phyloP scores from a whole-genome alignment of 2,113 vertebrate genomes.

The Potamarius usumacintae region DNA sequence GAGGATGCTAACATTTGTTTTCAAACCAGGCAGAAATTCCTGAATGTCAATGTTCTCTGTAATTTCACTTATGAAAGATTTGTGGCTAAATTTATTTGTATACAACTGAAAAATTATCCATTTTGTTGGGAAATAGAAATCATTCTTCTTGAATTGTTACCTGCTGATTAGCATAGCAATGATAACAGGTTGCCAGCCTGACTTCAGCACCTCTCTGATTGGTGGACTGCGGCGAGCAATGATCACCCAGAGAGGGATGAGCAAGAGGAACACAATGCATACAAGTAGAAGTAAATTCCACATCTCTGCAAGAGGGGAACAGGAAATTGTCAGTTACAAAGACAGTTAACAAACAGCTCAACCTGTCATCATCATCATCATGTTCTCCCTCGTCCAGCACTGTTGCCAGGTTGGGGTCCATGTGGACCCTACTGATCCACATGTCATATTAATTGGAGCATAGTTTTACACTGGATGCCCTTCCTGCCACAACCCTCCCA shows the following conservation, averaged over 20 bases:
- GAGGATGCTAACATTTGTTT: background rate
- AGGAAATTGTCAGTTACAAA: background rate
- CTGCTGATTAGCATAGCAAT: slow-evolving; percentile 95
- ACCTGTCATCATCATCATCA: no score
- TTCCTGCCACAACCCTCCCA: no score
- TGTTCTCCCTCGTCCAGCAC: no score
- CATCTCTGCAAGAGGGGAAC: slow-evolving; percentile 67
- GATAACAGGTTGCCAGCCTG: slow-evolving; percentile 93
- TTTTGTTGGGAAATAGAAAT: background rate
- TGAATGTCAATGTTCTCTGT: background rate
- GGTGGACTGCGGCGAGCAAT: slow-evolving; percentile 80
- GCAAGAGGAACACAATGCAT: slow-evolving; percentile 77
- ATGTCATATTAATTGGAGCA: no score
- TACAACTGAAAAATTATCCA: background rate
- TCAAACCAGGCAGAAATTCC: background rate
- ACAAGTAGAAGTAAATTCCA: slow-evolving; percentile 82
- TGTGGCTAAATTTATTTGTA: no score
- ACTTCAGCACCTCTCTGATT: slow-evolving; percentile 81
- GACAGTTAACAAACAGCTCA: background rate
- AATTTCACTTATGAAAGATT: background rate
- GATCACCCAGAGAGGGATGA: slow-evolving; percentile 87
- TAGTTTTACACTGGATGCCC: no score
- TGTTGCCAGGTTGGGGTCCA: no score
- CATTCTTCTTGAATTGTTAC: slow-evolving; percentile 61
- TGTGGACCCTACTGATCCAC: no score